Percentiles rank a stretch among this genome's conserved stretches.
Evolutionary conservation across 2,113 vertebrate species (phyloP).

Genomic region (Okapia johnstoni): DNA sequence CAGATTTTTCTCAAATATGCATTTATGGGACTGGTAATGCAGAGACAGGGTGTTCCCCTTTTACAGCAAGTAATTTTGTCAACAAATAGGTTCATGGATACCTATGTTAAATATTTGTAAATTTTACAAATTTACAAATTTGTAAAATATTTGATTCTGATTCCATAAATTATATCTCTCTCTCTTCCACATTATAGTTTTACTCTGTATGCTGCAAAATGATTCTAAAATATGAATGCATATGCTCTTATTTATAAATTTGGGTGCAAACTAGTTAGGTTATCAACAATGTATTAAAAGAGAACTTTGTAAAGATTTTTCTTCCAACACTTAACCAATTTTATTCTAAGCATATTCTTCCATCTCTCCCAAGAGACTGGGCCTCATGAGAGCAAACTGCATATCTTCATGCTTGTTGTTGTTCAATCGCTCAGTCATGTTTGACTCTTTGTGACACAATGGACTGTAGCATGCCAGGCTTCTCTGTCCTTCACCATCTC

Average conservation of each 20-base stretch:
- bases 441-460: neutral
- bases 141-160: slow-evolving; percentile 40
- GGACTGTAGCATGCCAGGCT: neutral
- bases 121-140: too few species aligned
- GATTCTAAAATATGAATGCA: neutral
- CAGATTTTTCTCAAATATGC: neutral
- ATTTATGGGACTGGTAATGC: neutral
- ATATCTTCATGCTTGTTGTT: neutral
- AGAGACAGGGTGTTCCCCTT: neutral
- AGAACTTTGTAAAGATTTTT: neutral
- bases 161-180: neutral
- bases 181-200: neutral
- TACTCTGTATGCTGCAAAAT: neutral
- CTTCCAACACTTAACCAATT: neutral
- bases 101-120: too few species aligned
- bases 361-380: neutral
- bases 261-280: neutral
- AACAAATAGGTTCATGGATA: neutral
- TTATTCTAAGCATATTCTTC: neutral
- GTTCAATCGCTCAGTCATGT: neutral
- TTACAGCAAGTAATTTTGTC: neutral
- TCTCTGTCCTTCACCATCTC: neutral
- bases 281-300: neutral
- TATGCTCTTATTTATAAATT: neutral
- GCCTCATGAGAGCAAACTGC: neutral